Base-by-base conservation (phyloP, 2,888 invertebrate species). In the Ophion costatus region DNA sequence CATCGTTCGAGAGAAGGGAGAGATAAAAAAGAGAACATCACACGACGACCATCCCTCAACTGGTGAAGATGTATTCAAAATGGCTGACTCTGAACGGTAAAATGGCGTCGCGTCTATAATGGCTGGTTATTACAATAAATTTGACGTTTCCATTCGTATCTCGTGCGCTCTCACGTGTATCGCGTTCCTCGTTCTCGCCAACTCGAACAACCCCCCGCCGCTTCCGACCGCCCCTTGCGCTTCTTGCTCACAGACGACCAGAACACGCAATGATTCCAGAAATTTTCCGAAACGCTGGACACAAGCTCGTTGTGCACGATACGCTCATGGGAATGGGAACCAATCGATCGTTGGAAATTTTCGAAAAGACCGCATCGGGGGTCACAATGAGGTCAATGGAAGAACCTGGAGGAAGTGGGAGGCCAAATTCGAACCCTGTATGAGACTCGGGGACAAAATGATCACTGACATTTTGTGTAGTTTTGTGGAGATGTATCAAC, bases 21-120 rank as follows among this genome's bases (percentile, higher is more conserved):
- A 91, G 69, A 80, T 51, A 80, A 80, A 45, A 45, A 79, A 59
- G 20, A 69, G 73, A 74, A 73, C 33, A 42, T n/a, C 24, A 14
- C 14, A 59, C 59, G 71, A 78, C 69, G 64, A 76, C 42, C 24
- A n/a, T 71, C 87, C 86, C 90, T 91, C 89, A 91, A 92, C 92
- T 92, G 93, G 92, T 90, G 89, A 89, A 91, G 93, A 93, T 92
- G 90, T 91, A 93, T 93, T 93, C 93, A 93, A 93, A 92, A 93
- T 93, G 93, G 93, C 93, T 88, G 92, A 76, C 82, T 82, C 85
- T 85, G 59, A 81, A 87, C 89, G 89, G 88, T 91, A 91, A 93
- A 93, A 93, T 93, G 93, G 92, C 93, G 92, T 87, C 89, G 86
- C 84, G 86, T 87, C 84, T 83, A 88, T 91, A 89, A 91, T 90